Percentiles rank a stretch among this genome's conserved stretches.
Conservation (phyloP, 2,888 invertebrate genomes). For the Crocallis elinguaria region DNA sequence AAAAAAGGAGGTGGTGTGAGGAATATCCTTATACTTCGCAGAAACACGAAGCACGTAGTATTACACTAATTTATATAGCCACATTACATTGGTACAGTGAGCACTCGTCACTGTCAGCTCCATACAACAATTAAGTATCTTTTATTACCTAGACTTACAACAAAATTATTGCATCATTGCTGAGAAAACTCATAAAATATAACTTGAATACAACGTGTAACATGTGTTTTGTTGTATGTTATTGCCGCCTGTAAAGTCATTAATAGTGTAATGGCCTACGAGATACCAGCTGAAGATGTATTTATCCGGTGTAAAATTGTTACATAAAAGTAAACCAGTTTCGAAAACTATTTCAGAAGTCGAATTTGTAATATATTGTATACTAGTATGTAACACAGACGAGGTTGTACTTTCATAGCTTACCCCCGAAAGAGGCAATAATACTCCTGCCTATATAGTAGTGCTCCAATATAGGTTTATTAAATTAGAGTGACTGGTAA, state of each 20-base stretch:
- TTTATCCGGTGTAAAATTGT: neutral
- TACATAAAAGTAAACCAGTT: too few relatives aligned
- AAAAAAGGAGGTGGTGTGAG: too few relatives aligned
- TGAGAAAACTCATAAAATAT: conserved; percentile 36
- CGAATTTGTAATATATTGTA: too few relatives aligned
- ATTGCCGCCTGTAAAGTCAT: conserved; percentile 15
- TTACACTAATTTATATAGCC: neutral
- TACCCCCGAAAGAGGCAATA: too few relatives aligned
- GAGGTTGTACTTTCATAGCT: too few relatives aligned
- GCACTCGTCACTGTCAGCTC: neutral
- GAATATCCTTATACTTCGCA: too few relatives aligned
- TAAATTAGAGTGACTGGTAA: too few relatives aligned
- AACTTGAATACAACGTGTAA: conserved; percentile 9
- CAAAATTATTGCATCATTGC: conserved; percentile 38
- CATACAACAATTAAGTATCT: conserved; percentile 4
- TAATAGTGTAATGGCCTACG: conserved; percentile 11
- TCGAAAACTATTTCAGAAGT: neutral
- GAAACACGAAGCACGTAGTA: too few relatives aligned
- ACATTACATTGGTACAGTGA: neutral
- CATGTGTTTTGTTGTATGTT: conserved; percentile 14
- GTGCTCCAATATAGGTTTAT: too few relatives aligned
- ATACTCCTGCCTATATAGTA: too few relatives aligned
- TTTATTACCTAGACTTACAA: conserved; percentile 14
- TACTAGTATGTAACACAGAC: too few relatives aligned
- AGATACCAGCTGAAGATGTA: neutral